These are phyloP conservation scores for Nothoprocta pentlandii DNA, from an alignment of 2,113 vertebrate species.

Conservation along the genomic window DNA sequence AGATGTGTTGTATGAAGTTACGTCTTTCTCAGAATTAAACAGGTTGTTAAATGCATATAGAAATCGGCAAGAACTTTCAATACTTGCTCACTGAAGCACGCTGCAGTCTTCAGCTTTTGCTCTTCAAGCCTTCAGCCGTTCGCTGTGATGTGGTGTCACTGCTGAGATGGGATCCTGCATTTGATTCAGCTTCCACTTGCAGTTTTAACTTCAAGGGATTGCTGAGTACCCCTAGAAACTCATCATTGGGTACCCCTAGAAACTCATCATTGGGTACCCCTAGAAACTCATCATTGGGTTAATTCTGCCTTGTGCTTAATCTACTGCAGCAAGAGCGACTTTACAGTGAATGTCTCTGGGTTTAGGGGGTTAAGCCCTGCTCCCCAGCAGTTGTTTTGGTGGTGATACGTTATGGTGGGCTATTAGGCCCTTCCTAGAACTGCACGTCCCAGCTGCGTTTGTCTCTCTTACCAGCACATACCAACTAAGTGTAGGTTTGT, in stretches of 20 bases:
- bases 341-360: not conserved
- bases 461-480: not conserved
- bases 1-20: not conserved
- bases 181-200: not conserved
- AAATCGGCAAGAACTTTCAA: not conserved
- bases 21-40: not conserved
- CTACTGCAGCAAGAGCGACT: not conserved
- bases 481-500: not conserved
- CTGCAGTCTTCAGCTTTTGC: not conserved
- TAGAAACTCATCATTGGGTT: not conserved
- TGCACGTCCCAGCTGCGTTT: not conserved
- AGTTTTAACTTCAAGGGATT: not conserved
- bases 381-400: not conserved
- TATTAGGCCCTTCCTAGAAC: not conserved
- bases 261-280: not conserved
- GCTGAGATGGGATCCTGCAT: not conserved
- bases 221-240: not conserved
- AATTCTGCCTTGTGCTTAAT: not conserved
- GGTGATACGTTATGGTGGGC: not conserved
- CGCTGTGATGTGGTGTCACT: not conserved
- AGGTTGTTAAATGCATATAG: not conserved
- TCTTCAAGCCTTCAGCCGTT: not conserved
- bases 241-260: not conserved
- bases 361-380: not conserved
- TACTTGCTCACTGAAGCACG: not conserved